phyloP scores from a whole-genome alignment of 1,140 invertebrate species.

The Caenorhabditis briggsae region DNA sequence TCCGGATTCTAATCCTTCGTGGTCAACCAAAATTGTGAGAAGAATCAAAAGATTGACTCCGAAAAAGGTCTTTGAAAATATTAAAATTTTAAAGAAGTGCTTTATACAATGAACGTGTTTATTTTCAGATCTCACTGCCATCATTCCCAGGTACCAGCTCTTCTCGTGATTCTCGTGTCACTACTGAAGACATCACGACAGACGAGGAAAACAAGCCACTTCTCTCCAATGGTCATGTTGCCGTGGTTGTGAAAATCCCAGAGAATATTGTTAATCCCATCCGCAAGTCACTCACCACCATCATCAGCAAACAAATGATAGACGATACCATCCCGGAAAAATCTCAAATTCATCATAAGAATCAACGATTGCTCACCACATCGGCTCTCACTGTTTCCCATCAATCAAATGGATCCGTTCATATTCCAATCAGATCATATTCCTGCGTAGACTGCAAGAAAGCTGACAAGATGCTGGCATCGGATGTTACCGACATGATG shows the following conservation, averaged over 20 bases:
- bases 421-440: conserved; percentile 6
- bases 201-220: conserved; percentile 60
- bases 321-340: not conserved
- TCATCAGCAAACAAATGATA: not conserved
- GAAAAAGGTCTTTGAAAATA: too few relatives aligned
- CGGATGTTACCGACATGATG: conserved; percentile 33
- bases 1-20: not conserved
- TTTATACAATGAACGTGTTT: not conserved
- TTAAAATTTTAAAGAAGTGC: too few relatives aligned
- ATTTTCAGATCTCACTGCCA: conserved; percentile 44
- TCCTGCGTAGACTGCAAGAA: conserved; percentile 46
- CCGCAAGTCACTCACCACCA: conserved; percentile 15
- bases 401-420: not conserved
- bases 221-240: not conserved
- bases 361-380: not conserved
- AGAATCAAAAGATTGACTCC: conserved; percentile 34
- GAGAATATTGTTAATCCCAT: not conserved
- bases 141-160: conserved; percentile 6
- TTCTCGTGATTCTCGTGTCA: conserved; percentile 52
- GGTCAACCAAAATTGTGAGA: not conserved
- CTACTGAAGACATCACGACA: conserved; percentile 54
- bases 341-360: conserved; percentile 13
- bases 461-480: conserved; percentile 31
- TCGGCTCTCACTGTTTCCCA: not conserved
- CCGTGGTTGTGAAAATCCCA: conserved; percentile 2